These are phyloP conservation scores for Diprion similis DNA, from an alignment of 1,140 invertebrate species.

Conservation along the genomic window DNA sequence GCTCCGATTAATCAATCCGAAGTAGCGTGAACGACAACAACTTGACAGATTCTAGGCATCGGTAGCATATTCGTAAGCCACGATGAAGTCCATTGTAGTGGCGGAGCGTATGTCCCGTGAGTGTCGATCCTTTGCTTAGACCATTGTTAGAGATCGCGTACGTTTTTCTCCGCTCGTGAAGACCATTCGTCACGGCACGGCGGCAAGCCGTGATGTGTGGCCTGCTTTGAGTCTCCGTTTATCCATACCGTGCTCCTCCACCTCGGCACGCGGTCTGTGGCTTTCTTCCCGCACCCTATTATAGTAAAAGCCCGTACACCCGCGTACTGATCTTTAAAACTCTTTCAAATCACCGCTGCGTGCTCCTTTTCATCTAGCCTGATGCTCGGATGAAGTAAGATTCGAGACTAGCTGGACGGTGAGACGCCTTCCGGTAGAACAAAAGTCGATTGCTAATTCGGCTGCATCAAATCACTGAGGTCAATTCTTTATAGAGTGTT, in stretches of 20 bases:
- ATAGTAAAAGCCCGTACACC: neutral
- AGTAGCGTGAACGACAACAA: neutral
- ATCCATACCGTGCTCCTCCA: neutral
- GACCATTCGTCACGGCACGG: neutral
- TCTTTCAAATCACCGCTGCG: neutral
- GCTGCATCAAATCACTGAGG: neutral
- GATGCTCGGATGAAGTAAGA: too few relatives aligned
- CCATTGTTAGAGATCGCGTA: constrained; percentile 4
- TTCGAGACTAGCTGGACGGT: neutral
- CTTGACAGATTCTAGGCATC: neutral
- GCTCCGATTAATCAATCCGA: neutral
- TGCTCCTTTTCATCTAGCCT: neutral
- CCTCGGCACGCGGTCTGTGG: neutral
- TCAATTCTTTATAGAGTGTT: neutral
- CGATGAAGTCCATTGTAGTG: neutral
- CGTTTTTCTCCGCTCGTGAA: neutral
- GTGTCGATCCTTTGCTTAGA: constrained; percentile 7
- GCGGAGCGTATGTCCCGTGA: neutral
- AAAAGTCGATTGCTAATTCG: neutral
- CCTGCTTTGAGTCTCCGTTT: neutral
- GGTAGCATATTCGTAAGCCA: constrained; percentile 7
- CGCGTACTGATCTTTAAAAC: neutral
- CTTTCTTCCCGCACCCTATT: neutral
- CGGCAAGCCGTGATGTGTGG: neutral
- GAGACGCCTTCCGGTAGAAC: neutral